A percentile compares a stretch with the other conserved stretches of the same genome.
Conservation (phyloP, 2,797 vertebrate species). For the Luscinia luscinia region DNA sequence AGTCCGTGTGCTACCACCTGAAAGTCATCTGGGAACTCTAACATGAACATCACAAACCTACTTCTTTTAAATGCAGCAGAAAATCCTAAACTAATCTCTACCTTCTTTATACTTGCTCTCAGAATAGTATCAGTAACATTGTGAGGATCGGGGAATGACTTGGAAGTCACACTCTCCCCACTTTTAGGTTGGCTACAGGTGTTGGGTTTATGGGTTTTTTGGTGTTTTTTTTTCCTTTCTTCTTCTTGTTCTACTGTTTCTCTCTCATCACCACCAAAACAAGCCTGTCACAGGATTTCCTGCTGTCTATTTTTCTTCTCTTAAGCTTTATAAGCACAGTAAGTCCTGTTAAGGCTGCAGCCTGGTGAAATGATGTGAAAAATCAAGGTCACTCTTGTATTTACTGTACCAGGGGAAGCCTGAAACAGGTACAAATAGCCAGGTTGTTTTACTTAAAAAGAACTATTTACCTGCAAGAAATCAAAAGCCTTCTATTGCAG, state of each 20-base stretch:
- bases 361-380: slow-evolving; percentile 30
- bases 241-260: not conserved
- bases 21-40: not conserved
- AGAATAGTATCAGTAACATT: not conserved
- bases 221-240: not conserved
- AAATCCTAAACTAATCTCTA: not conserved
- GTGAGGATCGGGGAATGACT: not conserved
- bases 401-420: slow-evolving; percentile 26
- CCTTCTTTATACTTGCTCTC: not conserved
- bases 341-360: slow-evolving; percentile 9
- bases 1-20: fast-evolving
- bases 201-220: not conserved
- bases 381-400: slow-evolving; percentile 29
- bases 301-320: slow-evolving; percentile 25
- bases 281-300: slow-evolving; percentile 51
- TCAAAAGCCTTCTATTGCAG: not conserved
- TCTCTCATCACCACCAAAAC: slow-evolving; percentile 8
- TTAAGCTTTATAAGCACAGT: not conserved
- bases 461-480: slow-evolving; percentile 22
- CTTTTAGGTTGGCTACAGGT: not conserved
- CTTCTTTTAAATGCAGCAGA: not conserved
- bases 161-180: not conserved
- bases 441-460: slow-evolving; percentile 20
- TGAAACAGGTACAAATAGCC: slow-evolving; percentile 18
- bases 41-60: not conserved